Percentiles rank a stretch among this genome's conserved stretches.
Conservation (phyloP, 2,113 vertebrate species). For the Haemorhous mexicanus region DNA sequence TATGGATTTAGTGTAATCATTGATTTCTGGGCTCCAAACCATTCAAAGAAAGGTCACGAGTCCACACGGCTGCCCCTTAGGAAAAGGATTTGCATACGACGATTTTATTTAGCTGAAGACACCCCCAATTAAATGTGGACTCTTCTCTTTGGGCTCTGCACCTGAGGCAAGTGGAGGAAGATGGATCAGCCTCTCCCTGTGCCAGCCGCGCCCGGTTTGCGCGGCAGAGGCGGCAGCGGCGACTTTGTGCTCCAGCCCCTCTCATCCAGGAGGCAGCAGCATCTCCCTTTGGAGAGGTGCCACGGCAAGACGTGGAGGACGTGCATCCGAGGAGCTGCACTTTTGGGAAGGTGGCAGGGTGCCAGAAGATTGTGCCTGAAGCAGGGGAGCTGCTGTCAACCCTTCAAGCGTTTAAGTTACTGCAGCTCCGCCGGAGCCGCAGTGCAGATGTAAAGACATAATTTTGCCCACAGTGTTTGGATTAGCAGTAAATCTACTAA, state of each 20-base stretch:
- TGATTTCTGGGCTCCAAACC: slow-evolving; percentile 62
- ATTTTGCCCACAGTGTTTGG: slow-evolving; percentile 57
- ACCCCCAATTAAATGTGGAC: slow-evolving; percentile 20
- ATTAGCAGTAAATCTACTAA: slow-evolving; percentile 70
- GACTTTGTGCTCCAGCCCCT: neutral
- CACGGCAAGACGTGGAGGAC: slow-evolving; percentile 1
- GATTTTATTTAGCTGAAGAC: slow-evolving; percentile 28
- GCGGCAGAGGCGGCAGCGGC: neutral
- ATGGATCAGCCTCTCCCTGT: neutral
- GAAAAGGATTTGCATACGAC: slow-evolving; percentile 55
- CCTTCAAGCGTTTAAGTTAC: slow-evolving; percentile 33
- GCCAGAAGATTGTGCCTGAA: slow-evolving; percentile 20
- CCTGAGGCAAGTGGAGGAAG: slow-evolving; percentile 13
- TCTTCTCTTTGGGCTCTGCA: neutral
- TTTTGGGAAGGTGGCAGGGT: slow-evolving; percentile 37
- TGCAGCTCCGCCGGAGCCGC: neutral
- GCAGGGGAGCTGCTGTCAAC: slow-evolving; percentile 46
- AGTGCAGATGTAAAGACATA: slow-evolving; percentile 58
- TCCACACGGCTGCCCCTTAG: slow-evolving; percentile 38
- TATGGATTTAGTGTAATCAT: slow-evolving; percentile 66
- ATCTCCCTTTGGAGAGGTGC: neutral
- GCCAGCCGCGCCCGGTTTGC: neutral
- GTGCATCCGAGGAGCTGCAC: neutral
- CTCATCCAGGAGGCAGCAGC: neutral
- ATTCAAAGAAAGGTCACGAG: slow-evolving; percentile 60